These are phyloP conservation scores for Tachuris rubrigastra DNA, from an alignment of 2,113 vertebrate genomes.

Conservation along the genomic window DNA sequence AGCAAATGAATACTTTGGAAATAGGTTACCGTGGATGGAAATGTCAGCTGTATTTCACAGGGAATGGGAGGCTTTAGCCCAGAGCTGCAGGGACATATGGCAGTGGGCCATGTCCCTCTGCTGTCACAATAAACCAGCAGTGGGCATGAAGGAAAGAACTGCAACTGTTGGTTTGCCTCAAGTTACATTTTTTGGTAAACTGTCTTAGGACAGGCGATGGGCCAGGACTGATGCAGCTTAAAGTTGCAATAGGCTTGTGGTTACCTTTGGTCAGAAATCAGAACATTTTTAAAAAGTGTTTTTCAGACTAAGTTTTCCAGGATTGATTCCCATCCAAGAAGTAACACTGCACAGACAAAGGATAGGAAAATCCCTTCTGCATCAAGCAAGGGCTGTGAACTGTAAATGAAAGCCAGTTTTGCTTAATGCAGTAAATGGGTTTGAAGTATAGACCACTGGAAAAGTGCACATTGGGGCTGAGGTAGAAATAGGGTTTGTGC, in stretches of 20 bases:
- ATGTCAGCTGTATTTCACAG: conserved; percentile 68
- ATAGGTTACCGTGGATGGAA: conserved; percentile 65
- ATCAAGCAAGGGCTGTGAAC: background rate
- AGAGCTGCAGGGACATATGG: conserved; percentile 9
- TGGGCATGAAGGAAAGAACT: background rate
- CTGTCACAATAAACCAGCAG: background rate
- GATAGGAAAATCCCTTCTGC: background rate
- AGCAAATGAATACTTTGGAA: conserved; percentile 73
- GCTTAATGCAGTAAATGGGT: background rate
- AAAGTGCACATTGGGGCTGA: background rate
- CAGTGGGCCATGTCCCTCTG: background rate
- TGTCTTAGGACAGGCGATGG: background rate
- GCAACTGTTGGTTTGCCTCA: background rate
- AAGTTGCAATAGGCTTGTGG: background rate
- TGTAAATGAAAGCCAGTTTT: background rate
- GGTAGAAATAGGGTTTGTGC: background rate
- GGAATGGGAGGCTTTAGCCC: conserved; percentile 7
- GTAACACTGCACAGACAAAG: background rate
- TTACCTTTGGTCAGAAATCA: background rate
- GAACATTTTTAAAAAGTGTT: background rate
- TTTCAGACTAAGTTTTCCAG: background rate
- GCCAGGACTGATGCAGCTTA: background rate
- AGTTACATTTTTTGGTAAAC: background rate
- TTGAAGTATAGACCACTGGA: background rate
- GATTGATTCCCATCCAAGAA: background rate